Conservation (phyloP, 2,797 vertebrate species). For the Myotis planiceps region DNA sequence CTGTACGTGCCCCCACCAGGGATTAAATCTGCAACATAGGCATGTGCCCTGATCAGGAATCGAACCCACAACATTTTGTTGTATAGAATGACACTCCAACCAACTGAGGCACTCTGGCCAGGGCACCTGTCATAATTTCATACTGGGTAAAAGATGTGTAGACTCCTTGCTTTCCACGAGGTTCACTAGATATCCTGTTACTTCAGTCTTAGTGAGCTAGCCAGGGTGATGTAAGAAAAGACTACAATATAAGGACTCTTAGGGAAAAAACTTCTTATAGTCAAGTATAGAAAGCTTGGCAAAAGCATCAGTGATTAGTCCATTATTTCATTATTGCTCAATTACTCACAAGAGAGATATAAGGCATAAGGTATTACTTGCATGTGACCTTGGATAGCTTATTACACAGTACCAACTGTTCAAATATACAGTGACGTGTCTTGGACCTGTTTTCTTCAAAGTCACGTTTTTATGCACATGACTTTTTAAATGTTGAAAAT, state of each 20-base stretch:
- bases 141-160: background rate
- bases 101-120: background rate
- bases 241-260: background rate
- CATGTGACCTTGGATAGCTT: background rate
- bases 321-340: background rate
- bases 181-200: background rate
- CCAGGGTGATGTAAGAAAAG: background rate
- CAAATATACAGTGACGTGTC: background rate
- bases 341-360: background rate
- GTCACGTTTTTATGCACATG: background rate
- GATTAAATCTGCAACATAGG: background rate
- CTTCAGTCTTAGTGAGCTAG: background rate
- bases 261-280: background rate
- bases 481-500: constrained; percentile 26
- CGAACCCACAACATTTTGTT: background rate
- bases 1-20: background rate
- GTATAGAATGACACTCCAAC: background rate
- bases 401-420: background rate
- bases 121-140: background rate
- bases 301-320: background rate
- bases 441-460: background rate
- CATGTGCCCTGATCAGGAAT: background rate
- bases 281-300: background rate
- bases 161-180: background rate
- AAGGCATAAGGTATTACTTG: background rate